Evolutionary conservation across 2,113 vertebrate genomes (phyloP), one percentile per base, ranked within the genome.

Genomic region (Heterotis niloticus): DNA sequence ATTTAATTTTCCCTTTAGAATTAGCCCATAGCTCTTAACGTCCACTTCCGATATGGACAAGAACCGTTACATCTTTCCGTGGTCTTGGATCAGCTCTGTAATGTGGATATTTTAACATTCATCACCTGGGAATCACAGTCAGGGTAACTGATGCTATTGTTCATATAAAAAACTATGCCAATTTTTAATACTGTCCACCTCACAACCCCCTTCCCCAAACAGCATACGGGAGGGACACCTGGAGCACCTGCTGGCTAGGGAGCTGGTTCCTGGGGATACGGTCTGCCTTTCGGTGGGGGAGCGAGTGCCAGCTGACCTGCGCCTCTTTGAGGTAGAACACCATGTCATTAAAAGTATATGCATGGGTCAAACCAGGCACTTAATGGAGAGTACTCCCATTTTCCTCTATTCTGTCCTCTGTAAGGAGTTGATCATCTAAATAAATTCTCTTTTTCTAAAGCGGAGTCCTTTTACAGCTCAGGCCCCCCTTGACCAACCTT

Each of bases 241-340:
- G 90, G 94, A 98, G 77, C 95, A 98, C 76, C 91, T 95, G 3
- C 90, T 99, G 82, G 98, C 98, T 28, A 91, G 97, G 83, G 97
- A 99, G 56, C 92, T 99, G 81, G 98, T 99, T 76, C 98, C 98
- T 54, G 98, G 98, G 60, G 98, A 99, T 80, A 99, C 98, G 0
- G 96, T 99, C 65, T 98, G 95, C 85, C 87, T 99, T 66, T 92
- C 96, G 10, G 95, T 98, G 74, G 98, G 98, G 34, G 98, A 99
- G 90, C 93, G 96, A 84, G 96, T 99, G 83, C 98, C 98, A 1
- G 96, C 98, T 28, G 98, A 99, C 86, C 91, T 99, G 5, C 94
- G 98, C 0, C 90, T 99, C 9, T 98, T 96, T 64, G 97, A 99
- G 94, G 98, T 99, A 87, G 23, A 10, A 72, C 44, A n/a, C 3